Evolutionary conservation across 2,113 vertebrate species (phyloP).

Genomic region (Percopsis transmontana): DNA sequence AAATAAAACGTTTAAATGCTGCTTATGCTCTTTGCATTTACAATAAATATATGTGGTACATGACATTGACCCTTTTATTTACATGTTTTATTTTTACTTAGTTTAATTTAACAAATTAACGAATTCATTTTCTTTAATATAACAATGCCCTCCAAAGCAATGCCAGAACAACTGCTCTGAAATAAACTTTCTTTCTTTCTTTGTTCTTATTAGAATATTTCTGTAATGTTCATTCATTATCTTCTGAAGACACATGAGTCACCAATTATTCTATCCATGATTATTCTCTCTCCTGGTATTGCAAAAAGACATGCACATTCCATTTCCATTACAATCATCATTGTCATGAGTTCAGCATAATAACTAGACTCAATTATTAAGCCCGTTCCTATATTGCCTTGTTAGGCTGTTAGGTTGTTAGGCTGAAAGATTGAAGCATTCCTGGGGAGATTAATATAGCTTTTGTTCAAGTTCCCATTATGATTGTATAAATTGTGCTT

Average conservation of each 20-base stretch:
- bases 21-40: background rate
- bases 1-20: background rate
- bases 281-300: conserved; percentile 61
- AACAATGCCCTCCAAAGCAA: background rate
- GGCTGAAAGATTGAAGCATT: conserved; percentile 3
- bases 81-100: background rate
- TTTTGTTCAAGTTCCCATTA: conserved; percentile 26
- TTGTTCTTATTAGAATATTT: conserved; percentile 30
- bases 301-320: conserved; percentile 69
- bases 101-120: background rate
- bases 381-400: background rate
- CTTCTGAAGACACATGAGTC: conserved; percentile 61
- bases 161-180: background rate
- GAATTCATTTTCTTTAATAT: background rate
- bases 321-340: conserved; percentile 70
- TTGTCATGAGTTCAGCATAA: conserved; percentile 57
- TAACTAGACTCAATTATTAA: conserved; percentile 41
- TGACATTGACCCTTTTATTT: background rate
- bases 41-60: background rate
- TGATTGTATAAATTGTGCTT: background rate
- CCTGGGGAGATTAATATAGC: conserved; percentile 9
- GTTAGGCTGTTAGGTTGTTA: conserved; percentile 12
- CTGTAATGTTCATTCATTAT: conserved; percentile 49
- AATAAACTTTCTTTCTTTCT: background rate
- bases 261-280: conserved; percentile 40